Evolutionary conservation across 2,113 vertebrate genomes (phyloP), one percentile per base, ranked within the genome.

Genomic region (Chaenocephalus aceratus): DNA sequence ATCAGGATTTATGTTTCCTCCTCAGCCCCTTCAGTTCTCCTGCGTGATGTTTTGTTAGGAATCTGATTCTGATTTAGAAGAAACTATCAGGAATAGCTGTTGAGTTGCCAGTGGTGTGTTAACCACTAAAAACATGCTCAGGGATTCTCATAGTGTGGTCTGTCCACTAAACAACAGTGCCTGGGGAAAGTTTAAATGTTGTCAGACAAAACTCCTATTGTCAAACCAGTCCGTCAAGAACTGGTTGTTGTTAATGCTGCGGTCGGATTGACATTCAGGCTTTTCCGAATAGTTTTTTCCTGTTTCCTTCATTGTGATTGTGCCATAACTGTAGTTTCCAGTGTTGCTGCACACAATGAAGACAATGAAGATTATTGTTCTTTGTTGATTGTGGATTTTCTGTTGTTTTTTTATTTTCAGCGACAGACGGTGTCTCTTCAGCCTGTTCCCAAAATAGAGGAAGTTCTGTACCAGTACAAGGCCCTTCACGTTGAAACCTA

Each of bases 361-460:
- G 9, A 63, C 84, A 87, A 71, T 86, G 60, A 21, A 4, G 9
- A 74, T 86, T 56, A 71, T 84, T 83, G 85, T 89, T 15, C 54
- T 15, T 0, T 79, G 30, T 76, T 84, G 6, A 85, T 41, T 63
- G 2, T 71, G 60, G 1, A 70, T 13, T 46, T 13, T 70, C 18
- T 79, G 21, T 79, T 59, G 15, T 15, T 49, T 41, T n/a, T 79
- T 15, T 85, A 4, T 56, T 75, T 49, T 49, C 77, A 99, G 98
- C 93, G 94, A 87, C 97, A 99, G 70, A 96, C 96, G 2, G 96
- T 99, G 93, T 97, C 96, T 56, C 94, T 98, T 72, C 94, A 96
- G 87, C 94, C 97, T 10, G 83, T 97, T 75, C 92, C 95, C 1
- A 96, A 90, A 85, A 81, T 97, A 59, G 95, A 97, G 70, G 97